Conservation (phyloP, 2,797 vertebrate species). For the Darevskia mixta region DNA sequence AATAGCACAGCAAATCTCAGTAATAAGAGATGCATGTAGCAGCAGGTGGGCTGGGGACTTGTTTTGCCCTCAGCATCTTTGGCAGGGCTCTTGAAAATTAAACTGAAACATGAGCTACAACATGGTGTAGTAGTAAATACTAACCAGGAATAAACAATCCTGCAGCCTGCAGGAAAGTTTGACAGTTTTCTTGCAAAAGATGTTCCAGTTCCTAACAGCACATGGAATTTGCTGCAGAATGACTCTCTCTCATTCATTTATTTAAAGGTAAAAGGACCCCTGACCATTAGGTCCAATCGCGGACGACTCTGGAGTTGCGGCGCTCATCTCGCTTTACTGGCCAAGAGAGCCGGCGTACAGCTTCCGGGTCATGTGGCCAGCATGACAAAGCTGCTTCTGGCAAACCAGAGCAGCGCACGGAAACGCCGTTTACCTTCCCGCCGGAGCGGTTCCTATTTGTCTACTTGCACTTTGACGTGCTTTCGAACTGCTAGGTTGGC, state of each 20-base stretch:
- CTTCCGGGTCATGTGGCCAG: too few species aligned
- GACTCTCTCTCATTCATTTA: background rate
- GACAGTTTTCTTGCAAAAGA: background rate
- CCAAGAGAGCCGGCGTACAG: too few species aligned
- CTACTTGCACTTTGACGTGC: too few species aligned
- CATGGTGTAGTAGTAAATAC: background rate
- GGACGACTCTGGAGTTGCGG: too few species aligned
- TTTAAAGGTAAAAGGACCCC: too few species aligned
- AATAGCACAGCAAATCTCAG: rapidly evolving
- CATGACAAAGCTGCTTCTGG: too few species aligned
- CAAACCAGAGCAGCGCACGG: too few species aligned
- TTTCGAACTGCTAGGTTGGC: too few species aligned
- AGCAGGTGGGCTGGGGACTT: background rate
- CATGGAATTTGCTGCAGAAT: background rate
- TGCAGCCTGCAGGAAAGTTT: background rate
- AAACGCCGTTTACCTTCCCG: too few species aligned
- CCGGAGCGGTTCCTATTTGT: too few species aligned
- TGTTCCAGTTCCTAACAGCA: background rate
- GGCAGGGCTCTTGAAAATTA: background rate
- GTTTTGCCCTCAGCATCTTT: background rate
- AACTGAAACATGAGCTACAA: background rate
- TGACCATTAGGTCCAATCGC: too few species aligned
- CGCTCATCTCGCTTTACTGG: too few species aligned
- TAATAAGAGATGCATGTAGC: background rate
- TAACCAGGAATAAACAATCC: background rate